Base-by-base conservation (phyloP, 2,113 vertebrate species). In the Petroica traversi region DNA sequence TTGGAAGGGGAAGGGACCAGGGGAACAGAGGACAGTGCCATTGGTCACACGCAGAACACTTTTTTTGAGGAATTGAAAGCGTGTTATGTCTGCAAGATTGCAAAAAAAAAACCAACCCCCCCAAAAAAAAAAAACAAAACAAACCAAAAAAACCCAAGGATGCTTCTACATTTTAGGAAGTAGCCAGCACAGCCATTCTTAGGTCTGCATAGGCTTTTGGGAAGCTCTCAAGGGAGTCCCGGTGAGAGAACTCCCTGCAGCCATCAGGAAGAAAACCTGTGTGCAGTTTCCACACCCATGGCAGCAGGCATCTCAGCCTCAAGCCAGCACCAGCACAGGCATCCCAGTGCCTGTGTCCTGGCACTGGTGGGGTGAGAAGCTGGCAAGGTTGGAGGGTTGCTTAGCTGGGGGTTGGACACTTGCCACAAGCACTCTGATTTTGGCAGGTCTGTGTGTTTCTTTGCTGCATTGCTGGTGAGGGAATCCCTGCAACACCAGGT, bases 51-150 rank as follows among this genome's bases (percentile, higher is more conserved):
- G 93, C 57, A 80, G 48, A 89, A 31, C 54, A 51, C 41, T 6
- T 3, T 38, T 85, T 95, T 94, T 95, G 95, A 93, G 95, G 97
- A 97, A 97, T 61, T 91, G 97, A 97, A 97, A 97, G 29, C 82
- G 29, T 51, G 46, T 67, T 67, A 29, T 81, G 84, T 93, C 87
- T 92, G 95, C 92, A 96, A 94, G 91, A 63, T 86, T 95, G 80
- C 38, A 64, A 87, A 79, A 78, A 43, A 33, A 29, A 12, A 2
- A 2, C n/a, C n/a, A n/a, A n/a, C n/a, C 6, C 6, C 1, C 28
- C 59, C 33, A 80, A n/a, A n/a, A n/a, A n/a, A n/a, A n/a, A n/a
- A n/a, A n/a, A n/a, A n/a, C n/a, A n/a, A n/a, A n/a, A n/a, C n/a
- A n/a, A n/a, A n/a, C n/a, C n/a, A 76, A 41, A 41, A 41, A 13